Percentiles rank a stretch among this genome's conserved stretches.
These are phyloP conservation scores for Catonia carolina DNA, from an alignment of 2,888 invertebrate genomes.

Conservation along the genomic window DNA sequence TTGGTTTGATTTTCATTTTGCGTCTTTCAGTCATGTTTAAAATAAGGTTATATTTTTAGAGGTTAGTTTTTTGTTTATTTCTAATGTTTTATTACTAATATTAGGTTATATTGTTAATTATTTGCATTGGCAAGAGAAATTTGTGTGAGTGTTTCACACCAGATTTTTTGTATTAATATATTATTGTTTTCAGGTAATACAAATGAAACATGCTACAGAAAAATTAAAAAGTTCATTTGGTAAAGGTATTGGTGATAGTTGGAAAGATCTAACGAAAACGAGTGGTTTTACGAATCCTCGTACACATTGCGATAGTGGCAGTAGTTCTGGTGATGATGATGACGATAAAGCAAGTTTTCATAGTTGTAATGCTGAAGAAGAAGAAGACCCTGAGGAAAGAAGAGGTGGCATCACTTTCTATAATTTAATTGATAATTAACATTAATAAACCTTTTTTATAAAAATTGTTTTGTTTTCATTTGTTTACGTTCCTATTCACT, in stretches of 20 bases:
- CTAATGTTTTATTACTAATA: too few relatives aligned
- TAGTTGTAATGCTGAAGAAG: slow-evolving; percentile 20
- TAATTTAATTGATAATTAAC: slow-evolving; percentile 19
- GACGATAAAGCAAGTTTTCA: slow-evolving; percentile 13
- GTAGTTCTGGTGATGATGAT: slow-evolving; percentile 24
- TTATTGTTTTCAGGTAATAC: slow-evolving; percentile 43
- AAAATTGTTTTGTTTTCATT: too few relatives aligned
- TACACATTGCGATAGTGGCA: slow-evolving; percentile 19
- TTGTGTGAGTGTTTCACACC: too few relatives aligned
- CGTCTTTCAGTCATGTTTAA: too few relatives aligned
- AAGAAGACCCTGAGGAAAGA: slow-evolving; percentile 25
- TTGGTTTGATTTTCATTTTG: too few relatives aligned
- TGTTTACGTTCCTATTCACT: too few relatives aligned
- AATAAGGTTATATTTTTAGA: too few relatives aligned
- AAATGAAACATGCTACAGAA: slow-evolving; percentile 52
- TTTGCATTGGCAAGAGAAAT: too few relatives aligned
- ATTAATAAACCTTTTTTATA: background rate
- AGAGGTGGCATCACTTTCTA: slow-evolving; percentile 20
- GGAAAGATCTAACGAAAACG: background rate
- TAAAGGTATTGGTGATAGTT: slow-evolving; percentile 15
- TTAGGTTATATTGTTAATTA: too few relatives aligned
- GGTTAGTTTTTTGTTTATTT: too few relatives aligned
- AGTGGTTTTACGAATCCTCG: slow-evolving; percentile 15
- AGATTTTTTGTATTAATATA: too few relatives aligned
- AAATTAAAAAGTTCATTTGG: slow-evolving; percentile 40